A percentile compares a stretch with the other conserved stretches of the same genome.
These are phyloP conservation scores for Phylloscopus trochilus DNA, from an alignment of 2,113 vertebrate species.

Conservation along the genomic window DNA sequence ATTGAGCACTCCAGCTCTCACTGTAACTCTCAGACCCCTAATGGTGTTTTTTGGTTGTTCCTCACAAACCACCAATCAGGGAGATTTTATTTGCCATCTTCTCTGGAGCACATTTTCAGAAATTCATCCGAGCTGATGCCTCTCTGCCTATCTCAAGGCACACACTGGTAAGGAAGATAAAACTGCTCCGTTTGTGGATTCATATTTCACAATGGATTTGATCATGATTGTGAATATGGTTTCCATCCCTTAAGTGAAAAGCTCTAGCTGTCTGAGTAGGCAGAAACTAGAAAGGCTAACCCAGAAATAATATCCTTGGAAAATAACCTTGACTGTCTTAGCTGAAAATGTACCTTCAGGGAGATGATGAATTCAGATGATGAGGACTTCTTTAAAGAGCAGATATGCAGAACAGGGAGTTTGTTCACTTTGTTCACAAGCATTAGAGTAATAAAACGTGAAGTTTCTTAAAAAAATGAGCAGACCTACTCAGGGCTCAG, in stretches of 20 bases:
- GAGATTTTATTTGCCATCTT: background rate
- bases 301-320: background rate
- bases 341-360: background rate
- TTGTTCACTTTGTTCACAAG: background rate
- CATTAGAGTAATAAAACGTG: background rate
- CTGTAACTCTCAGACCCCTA: background rate
- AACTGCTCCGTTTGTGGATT: background rate
- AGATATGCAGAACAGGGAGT: background rate
- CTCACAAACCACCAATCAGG: background rate
- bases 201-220: background rate
- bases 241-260: background rate
- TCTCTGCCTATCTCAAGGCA: conserved; percentile 13
- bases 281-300: background rate
- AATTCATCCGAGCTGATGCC: background rate
- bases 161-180: background rate
- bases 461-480: background rate
- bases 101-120: background rate
- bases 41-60: background rate
- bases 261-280: background rate
- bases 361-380: background rate
- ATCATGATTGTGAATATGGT: background rate
- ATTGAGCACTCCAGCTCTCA: background rate
- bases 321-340: background rate
- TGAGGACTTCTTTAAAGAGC: background rate
- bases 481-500: background rate